Evolutionary conservation across 1,140 invertebrate genomes (phyloP), one percentile per base, ranked within the genome.

Genomic region (Aphelinus certus): DNA sequence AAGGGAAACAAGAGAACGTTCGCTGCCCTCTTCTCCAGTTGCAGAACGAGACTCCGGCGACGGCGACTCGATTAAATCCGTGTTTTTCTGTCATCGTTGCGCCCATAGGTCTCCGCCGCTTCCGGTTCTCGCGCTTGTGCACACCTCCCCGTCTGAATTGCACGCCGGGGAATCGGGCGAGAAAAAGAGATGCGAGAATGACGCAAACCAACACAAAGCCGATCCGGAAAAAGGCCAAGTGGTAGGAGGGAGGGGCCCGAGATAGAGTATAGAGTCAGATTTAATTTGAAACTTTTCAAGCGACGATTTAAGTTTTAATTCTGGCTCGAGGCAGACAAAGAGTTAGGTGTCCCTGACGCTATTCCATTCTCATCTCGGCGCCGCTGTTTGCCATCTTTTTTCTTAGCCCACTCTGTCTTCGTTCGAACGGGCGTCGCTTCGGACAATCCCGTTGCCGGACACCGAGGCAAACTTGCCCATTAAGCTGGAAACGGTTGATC

Each of bases 201-300:
- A 48, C 57, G 4, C 4, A 1, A 53, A 9, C 26, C 26, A 9
- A 43, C 3, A 60, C 10, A 69, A 69, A 60, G 56, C 26, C 26
- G n/a, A 60, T 69, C n/a, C 45, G 26, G 58, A 9, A 43, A 26
- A 26, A 26, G 26, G 26, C 26, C 26, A 26, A 26, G 26, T 26
- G 26, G 26, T 26, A 26, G 26, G 26, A 26, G 26, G 26, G 26
- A 26, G 26, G 26, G 26, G 26, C 26, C 26, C 26, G 26, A 26
- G 26, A 26, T 26, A 43, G 3, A 43, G 2, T 42, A 43, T 43
- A 61, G 3, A 64, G 6, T 56, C 64, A n/a, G 58, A 74, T 74
- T 74, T 55, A 55, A 63, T 75, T 75, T 46, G 45, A 64, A 75
- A 69, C 73, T 75, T 75, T 68, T 75, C 58, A 64, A 69, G 46